Conservation (phyloP, 2,113 vertebrate genomes). For the Cacatua alba region DNA sequence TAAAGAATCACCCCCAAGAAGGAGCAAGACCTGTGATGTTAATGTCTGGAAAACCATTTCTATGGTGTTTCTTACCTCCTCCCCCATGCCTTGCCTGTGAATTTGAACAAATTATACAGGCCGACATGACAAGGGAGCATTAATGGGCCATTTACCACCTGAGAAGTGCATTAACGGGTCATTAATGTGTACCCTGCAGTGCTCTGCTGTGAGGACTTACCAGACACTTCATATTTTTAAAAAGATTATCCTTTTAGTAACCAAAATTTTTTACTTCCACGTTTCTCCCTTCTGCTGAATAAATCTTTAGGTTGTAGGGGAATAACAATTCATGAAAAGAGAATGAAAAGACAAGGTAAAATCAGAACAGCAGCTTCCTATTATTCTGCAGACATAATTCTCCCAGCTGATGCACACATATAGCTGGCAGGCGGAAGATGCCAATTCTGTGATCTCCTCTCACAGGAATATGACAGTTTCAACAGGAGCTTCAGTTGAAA, state of each 20-base stretch:
- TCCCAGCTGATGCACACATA: background rate
- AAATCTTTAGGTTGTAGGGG: background rate
- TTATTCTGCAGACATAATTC: background rate
- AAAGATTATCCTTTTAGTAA: background rate
- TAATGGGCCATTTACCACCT: conserved; percentile 51
- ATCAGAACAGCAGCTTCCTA: background rate
- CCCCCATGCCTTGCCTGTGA: background rate
- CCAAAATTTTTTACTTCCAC: background rate
- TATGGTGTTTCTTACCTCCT: background rate
- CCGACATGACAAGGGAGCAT: background rate
- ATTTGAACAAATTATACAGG: conserved; percentile 5
- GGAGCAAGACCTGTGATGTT: background rate
- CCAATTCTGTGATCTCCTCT: background rate
- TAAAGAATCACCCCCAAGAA: background rate
- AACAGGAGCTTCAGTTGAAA: background rate
- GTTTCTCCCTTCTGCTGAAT: background rate
- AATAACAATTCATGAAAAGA: background rate
- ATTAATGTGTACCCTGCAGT: background rate
- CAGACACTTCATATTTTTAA: background rate
- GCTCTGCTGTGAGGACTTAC: background rate
- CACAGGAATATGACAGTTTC: background rate
- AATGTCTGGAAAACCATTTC: background rate
- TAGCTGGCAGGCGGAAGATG: background rate
- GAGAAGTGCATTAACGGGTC: conserved; percentile 45
- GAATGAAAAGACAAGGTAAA: background rate